phyloP scores from a whole-genome alignment of 2,113 vertebrate species.

The Sinocyclocheilus anophthalmus region DNA sequence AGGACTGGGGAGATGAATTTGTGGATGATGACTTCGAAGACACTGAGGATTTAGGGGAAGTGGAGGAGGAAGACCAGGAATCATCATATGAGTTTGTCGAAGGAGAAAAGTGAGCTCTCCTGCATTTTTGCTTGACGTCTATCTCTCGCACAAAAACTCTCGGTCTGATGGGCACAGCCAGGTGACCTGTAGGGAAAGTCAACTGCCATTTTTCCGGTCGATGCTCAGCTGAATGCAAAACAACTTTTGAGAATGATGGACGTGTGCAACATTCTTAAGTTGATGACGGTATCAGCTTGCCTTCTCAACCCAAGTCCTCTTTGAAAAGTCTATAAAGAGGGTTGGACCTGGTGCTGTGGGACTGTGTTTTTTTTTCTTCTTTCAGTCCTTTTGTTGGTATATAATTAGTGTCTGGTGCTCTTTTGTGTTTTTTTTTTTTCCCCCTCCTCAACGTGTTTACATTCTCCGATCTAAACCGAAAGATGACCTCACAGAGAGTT shows the following conservation, averaged over 20 bases:
- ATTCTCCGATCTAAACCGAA: slow-evolving; percentile 57
- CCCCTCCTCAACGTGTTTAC: slow-evolving; percentile 58
- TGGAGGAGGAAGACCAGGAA: slow-evolving; percentile 61
- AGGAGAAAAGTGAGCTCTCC: slow-evolving; percentile 62
- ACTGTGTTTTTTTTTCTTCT: slow-evolving; percentile 37
- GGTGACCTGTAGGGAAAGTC: slow-evolving; percentile 42
- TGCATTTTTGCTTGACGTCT: not conserved
- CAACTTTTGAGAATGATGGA: slow-evolving; percentile 54
- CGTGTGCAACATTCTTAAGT: not conserved
- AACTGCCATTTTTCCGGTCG: slow-evolving; percentile 47
- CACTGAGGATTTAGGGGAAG: slow-evolving; percentile 62
- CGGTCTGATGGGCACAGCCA: not conserved
- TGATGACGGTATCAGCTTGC: slow-evolving; percentile 63
- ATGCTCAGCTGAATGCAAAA: slow-evolving; percentile 60
- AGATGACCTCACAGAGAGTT: slow-evolving; percentile 53
- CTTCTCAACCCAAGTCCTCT: slow-evolving; percentile 66
- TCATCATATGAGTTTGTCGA: slow-evolving; percentile 66
- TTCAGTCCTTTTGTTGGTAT: slow-evolving; percentile 69
- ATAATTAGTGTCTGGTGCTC: slow-evolving; percentile 78
- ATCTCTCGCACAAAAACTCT: not conserved
- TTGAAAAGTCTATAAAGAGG: slow-evolving; percentile 51
- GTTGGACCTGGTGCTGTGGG: slow-evolving; percentile 73
- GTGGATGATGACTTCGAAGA: slow-evolving; percentile 60
- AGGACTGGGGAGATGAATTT: slow-evolving; percentile 54
- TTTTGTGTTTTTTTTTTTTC: slow-evolving; percentile 63